Base-by-base conservation (phyloP, 2,888 invertebrate genomes). In the Azorinus chamasolen region DNA sequence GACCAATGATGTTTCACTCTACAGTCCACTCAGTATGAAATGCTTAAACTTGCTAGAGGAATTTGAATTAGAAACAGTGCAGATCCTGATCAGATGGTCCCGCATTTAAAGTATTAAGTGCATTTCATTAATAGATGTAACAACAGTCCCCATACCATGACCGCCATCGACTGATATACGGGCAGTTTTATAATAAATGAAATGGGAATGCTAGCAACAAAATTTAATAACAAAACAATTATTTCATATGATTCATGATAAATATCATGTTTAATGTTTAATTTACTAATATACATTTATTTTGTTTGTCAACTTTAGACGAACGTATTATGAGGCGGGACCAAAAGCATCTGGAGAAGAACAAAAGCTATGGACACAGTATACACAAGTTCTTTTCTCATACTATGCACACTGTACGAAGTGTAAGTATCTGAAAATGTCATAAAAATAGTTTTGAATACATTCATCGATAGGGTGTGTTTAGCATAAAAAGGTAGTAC, bases 361-460 rank as follows among this genome's bases (percentile, higher is more conserved):
- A 69, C n/a, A 37, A 64, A 16, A 18, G 64, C n/a, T 48, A 63
- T 20, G 69, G 64, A 4, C 62, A 58, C 14, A 69, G 53, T 39
- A 16, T 59, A n/a, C 69, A 68, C 24, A 75, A 53, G 41, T 68
- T 75, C 53, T 46, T 75, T 10, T 43, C 58, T 8, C 37, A 68
- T 25, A 69, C 74, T 10, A 20, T 75, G 39, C 57, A 69, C 20
- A 59, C 51, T 16, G 68, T 63, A 1, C 43, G 69, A 8, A 75
- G 63, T 48, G 74, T 75, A 75, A 68, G 74, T 58, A 27, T 25
- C 20, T 18, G 6, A 43, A 24, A 22, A 2, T 18, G 37, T 20
- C 5, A 10, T 54, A 5, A 53, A 12, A 10, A 16, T 41, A 8
- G 41, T 14, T 41, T 12, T 41, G 14, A 12, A 14, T 41, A 41